Conservation (phyloP, 2,113 vertebrate genomes). For the Corythoichthys haematopterus region DNA sequence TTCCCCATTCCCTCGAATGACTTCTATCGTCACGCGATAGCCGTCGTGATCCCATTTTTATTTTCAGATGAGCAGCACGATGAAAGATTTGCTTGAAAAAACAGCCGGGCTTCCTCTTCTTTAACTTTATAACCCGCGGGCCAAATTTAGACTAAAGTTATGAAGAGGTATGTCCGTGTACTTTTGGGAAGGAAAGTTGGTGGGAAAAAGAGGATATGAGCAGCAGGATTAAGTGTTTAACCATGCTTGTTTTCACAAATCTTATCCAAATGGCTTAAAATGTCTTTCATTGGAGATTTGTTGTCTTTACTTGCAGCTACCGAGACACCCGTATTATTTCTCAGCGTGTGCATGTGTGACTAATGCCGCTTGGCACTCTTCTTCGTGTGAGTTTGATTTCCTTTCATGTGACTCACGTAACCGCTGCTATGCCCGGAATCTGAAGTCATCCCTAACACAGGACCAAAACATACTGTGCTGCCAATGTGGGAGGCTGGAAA, state of each 20-base stretch:
- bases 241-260: constrained; percentile 10
- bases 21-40: no score
- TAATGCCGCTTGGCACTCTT: constrained; percentile 28
- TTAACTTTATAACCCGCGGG: neutral
- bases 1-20: neutral
- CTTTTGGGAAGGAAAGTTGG: no score
- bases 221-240: constrained; percentile 1
- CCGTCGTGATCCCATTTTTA: no score
- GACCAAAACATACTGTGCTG: constrained; percentile 54
- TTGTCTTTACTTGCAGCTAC: constrained; percentile 7
- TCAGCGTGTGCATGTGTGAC: constrained; percentile 17
- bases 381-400: constrained; percentile 18
- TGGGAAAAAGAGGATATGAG: no score
- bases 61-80: constrained; percentile 6
- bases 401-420: constrained; percentile 43
- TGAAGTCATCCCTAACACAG: constrained; percentile 37
- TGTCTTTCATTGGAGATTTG: constrained; percentile 23
- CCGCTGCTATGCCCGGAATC: constrained; percentile 50
- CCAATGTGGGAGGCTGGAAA: constrained; percentile 33
- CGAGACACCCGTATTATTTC: constrained; percentile 5
- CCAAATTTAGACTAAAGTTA: neutral
- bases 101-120: neutral
- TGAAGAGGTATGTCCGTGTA: no score
- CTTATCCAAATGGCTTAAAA: neutral
- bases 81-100: neutral